Evolutionary conservation across 1,140 invertebrate genomes (phyloP), one percentile per base, ranked within the genome.

Genomic region (Drosophila baimaii): DNA sequence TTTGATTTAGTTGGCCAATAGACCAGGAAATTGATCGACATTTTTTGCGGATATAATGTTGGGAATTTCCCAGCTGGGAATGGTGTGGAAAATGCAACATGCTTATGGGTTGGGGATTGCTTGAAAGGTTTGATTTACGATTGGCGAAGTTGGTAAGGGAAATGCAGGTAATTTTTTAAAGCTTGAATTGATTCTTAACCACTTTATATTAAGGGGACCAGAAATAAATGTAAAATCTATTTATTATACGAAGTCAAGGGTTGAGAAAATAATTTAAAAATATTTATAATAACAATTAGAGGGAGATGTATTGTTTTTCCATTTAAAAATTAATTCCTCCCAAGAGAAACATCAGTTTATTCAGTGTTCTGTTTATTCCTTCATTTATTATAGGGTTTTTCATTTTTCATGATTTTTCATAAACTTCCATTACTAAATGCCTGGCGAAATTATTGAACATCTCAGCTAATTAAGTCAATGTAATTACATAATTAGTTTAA

Each of bases 391-490:
- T 74, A 71, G 69, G 59, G 79, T 55, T 57, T 64, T 21, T 31
- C 61, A 47, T 52, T 75, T 72, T 57, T 46, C 33, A 65, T 68
- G 59, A 41, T 47, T 72, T 63, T 52, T 46, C 56, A 56, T 46
- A 33, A 47, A 79, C 51, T 75, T 23, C 55, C 63, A 46, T 62
- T 82, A 76, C 84, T 88, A 89, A 88, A 89, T 88, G 84, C 80
- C 54, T 80, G 61, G 59, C 80, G 84, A 88, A 88, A 89, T 88
- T 74, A 88, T 88, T 90, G 43, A 88, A 88, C 84, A 59, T 88
- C 68, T 80, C 88, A 90, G 77, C 79, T 83, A 82, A 86, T 90
- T 75, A 86, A 83, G 79, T 86, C 72, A 82, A 90, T 72, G 56
- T 63, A 76, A 76, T 79, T 82, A 88, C 79, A 88, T 82, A 82